These are phyloP conservation scores for Osmerus eperlanus DNA, from an alignment of 2,113 vertebrate genomes.

Conservation along the genomic window DNA sequence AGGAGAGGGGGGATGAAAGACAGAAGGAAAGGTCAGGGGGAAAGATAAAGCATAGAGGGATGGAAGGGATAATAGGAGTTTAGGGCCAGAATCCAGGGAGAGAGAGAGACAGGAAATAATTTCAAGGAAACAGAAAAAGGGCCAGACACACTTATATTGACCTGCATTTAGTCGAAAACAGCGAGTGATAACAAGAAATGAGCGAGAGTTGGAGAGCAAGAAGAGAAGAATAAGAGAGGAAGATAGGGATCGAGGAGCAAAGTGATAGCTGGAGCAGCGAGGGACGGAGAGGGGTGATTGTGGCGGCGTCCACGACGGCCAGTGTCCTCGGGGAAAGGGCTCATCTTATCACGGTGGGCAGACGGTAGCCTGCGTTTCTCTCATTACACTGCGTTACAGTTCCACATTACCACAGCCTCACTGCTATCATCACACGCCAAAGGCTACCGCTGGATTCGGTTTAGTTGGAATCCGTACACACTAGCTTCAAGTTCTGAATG, in stretches of 20 bases:
- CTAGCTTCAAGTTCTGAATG: slow-evolving; percentile 65
- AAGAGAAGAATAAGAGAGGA: too few relatives aligned
- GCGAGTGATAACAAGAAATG: too few relatives aligned
- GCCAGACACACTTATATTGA: too few relatives aligned
- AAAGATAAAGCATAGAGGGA: slow-evolving; percentile 24
- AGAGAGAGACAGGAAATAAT: too few relatives aligned
- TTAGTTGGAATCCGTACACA: slow-evolving; percentile 61
- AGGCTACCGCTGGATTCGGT: slow-evolving; percentile 38
- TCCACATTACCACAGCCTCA: slow-evolving; percentile 71
- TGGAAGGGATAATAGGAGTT: slow-evolving; percentile 25
- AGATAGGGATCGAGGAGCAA: too few relatives aligned
- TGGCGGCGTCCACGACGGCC: too few relatives aligned
- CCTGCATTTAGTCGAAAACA: too few relatives aligned
- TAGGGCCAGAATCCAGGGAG: too few relatives aligned
- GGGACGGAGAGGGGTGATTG: too few relatives aligned
- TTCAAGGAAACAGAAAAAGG: too few relatives aligned
- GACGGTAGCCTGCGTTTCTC: slow-evolving; percentile 69
- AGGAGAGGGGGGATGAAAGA: slow-evolving; percentile 24
- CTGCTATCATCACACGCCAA: slow-evolving; percentile 56
- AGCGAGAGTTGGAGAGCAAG: too few relatives aligned
- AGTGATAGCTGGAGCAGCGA: too few relatives aligned
- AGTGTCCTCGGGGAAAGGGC: slow-evolving; percentile 63
- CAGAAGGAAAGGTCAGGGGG: not conserved
- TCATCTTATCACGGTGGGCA: slow-evolving; percentile 74
- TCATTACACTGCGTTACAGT: slow-evolving; percentile 70